Conservation (phyloP, 1,140 invertebrate species). For the Bradysia coprophila region DNA sequence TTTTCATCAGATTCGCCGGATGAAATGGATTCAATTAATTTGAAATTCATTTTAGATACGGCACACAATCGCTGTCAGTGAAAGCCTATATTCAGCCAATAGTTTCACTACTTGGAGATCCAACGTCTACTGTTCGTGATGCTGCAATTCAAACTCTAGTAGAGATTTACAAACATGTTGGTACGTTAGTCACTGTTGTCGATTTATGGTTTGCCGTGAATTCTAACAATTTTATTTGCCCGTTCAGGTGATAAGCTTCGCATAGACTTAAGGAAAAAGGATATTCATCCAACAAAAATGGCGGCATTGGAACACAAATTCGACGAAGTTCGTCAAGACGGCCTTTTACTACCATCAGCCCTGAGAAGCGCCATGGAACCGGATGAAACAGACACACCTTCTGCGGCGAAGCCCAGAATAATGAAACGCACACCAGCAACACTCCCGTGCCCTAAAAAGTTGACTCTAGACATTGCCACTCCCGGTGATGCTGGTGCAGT, state of each 20-base stretch:
- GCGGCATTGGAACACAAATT: slow-evolving; percentile 61
- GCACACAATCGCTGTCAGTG: slow-evolving; percentile 59
- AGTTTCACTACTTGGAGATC: slow-evolving; percentile 73
- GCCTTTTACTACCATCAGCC: slow-evolving; percentile 57
- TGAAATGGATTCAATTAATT: slow-evolving; percentile 1
- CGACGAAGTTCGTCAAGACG: slow-evolving; percentile 65
- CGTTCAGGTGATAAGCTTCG: slow-evolving; percentile 50
- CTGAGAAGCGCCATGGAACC: slow-evolving; percentile 7
- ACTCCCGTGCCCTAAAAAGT: too few relatives aligned
- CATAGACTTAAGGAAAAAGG: slow-evolving; percentile 61
- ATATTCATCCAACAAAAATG: slow-evolving; percentile 65
- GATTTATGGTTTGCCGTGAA: too few relatives aligned
- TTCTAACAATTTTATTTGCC: neutral
- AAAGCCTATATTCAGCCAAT: slow-evolving; percentile 66
- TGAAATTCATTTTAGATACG: slow-evolving; percentile 47
- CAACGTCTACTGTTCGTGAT: slow-evolving; percentile 71
- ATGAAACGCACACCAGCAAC: slow-evolving; percentile 14
- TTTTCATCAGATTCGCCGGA: neutral
- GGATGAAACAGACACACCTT: slow-evolving; percentile 16
- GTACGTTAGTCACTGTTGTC: slow-evolving; percentile 24
- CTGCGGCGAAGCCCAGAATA: slow-evolving; percentile 16
- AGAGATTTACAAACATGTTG: slow-evolving; percentile 85
- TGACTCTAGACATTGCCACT: too few relatives aligned
- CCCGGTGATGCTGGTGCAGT: slow-evolving; percentile 57
- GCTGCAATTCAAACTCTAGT: slow-evolving; percentile 68